Conservation (phyloP, 2,113 vertebrate genomes). For the Brachyistius frenatus region DNA sequence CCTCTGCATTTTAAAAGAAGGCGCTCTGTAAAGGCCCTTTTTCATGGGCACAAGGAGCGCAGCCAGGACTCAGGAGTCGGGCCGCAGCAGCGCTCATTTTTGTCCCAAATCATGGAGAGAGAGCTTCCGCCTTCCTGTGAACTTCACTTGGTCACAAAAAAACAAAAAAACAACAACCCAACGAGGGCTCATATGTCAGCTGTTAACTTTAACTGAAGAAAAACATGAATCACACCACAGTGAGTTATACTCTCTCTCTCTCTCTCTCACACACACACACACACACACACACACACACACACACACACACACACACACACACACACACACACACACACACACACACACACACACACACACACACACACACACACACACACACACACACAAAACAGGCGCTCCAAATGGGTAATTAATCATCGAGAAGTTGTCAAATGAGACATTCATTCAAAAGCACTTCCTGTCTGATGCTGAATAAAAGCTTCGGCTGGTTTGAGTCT, state of each 20-base stretch:
- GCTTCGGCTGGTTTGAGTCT: slow-evolving; percentile 31
- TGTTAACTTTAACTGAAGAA: neutral
- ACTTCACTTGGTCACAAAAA: slow-evolving; percentile 41
- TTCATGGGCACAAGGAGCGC: slow-evolving; percentile 75
- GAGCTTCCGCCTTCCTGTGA: slow-evolving; percentile 61
- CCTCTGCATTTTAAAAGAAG: slow-evolving; percentile 69
- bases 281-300: slow-evolving; percentile 23
- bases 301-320: slow-evolving; percentile 12
- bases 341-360: slow-evolving; percentile 23
- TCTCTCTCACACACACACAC: slow-evolving; percentile 2
- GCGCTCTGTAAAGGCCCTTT: slow-evolving; percentile 76
- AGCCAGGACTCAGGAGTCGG: slow-evolving; percentile 77
- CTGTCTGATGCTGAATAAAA: slow-evolving; percentile 34
- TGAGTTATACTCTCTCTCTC: neutral
- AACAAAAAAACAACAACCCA: neutral
- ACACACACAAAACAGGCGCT: slow-evolving; percentile 19
- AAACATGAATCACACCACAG: neutral
- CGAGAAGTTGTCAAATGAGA: slow-evolving; percentile 66
- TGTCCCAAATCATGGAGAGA: slow-evolving; percentile 71
- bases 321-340: slow-evolving; percentile 19
- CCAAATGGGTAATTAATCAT: slow-evolving; percentile 77
- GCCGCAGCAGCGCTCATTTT: slow-evolving; percentile 69
- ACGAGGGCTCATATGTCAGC: neutral
- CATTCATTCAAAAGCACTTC: slow-evolving; percentile 65
- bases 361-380: slow-evolving; percentile 1